Percentiles rank a stretch among this genome's conserved stretches.
phyloP scores from a whole-genome alignment of 2,113 vertebrate genomes.

The Trogon melanurus region DNA sequence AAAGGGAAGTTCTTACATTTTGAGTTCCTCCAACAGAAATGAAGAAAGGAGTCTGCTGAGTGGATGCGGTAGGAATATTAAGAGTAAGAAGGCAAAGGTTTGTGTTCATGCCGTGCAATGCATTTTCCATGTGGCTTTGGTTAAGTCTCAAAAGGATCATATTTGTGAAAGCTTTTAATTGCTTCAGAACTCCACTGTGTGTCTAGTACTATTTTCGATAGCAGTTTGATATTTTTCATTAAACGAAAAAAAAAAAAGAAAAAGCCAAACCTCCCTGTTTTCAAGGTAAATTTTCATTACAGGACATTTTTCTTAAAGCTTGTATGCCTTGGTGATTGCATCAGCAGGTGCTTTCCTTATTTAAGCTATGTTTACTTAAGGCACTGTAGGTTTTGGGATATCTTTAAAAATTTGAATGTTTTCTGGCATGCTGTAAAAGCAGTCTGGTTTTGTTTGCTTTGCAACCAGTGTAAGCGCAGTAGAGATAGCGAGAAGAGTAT shows the following conservation, averaged over 20 bases:
- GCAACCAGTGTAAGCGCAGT: neutral
- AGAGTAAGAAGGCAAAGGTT: neutral
- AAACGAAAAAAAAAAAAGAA: neutral
- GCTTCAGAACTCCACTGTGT: neutral
- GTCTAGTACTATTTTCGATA: neutral
- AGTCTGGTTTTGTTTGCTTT: neutral
- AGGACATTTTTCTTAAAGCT: neutral
- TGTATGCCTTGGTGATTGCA: neutral
- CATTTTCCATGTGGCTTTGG: neutral
- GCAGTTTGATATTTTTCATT: neutral
- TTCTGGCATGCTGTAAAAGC: neutral
- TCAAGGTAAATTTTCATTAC: neutral
- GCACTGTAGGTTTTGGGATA: neutral
- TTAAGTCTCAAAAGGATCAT: neutral
- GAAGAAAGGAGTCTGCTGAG: neutral
- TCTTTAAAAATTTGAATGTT: neutral
- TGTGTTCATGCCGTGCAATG: neutral
- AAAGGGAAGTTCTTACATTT: neutral
- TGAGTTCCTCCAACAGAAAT: neutral
- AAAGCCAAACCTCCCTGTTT: fast-evolving
- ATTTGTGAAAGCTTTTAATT: neutral
- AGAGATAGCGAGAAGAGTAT: neutral
- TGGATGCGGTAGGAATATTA: neutral
- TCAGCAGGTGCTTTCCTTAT: neutral
- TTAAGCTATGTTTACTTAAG: neutral